A percentile compares a stretch with the other conserved stretches of the same genome.
Evolutionary conservation across 2,888 invertebrate species (phyloP).

Genomic region (Tupiocoris notatus): DNA sequence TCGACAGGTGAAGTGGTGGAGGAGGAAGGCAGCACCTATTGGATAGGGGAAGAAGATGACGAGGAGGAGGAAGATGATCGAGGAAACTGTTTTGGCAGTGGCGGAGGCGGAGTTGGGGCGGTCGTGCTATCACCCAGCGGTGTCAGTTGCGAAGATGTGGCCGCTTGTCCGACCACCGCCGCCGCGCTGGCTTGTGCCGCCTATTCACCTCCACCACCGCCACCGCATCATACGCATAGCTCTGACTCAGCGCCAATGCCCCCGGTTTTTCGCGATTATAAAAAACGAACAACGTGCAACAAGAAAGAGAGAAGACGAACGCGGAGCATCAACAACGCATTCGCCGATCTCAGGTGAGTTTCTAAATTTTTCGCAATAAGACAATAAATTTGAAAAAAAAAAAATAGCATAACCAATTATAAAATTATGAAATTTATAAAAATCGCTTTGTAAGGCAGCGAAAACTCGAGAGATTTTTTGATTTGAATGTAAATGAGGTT

Average conservation of each 20-base stretch:
- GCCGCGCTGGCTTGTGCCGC: not conserved
- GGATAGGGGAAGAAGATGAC: not conserved
- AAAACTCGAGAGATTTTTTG: too few species aligned
- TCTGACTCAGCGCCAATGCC: not conserved
- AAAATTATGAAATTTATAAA: too few species aligned
- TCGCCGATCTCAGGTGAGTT: constrained; percentile 71
- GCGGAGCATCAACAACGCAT: constrained; percentile 92
- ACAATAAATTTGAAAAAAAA: too few species aligned
- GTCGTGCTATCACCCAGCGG: too few species aligned
- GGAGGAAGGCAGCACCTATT: not conserved
- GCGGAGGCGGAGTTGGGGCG: not conserved
- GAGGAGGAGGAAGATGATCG: not conserved
- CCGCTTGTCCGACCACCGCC: not conserved
- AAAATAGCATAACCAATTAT: too few species aligned
- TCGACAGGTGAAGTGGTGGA: not conserved
- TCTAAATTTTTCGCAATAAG: too few species aligned
- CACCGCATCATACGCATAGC: not conserved
- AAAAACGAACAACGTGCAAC: constrained; percentile 84
- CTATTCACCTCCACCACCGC: not conserved
- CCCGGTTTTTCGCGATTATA: constrained; percentile 60
- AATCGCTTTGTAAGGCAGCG: too few species aligned
- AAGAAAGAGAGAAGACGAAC: constrained; percentile 91
- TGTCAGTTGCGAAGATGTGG: not conserved
- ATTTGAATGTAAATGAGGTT: too few species aligned
- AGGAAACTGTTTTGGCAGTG: not conserved